Evolutionary conservation across 2,797 vertebrate species (phyloP).

Genomic region (Acipenser ruthenus): DNA sequence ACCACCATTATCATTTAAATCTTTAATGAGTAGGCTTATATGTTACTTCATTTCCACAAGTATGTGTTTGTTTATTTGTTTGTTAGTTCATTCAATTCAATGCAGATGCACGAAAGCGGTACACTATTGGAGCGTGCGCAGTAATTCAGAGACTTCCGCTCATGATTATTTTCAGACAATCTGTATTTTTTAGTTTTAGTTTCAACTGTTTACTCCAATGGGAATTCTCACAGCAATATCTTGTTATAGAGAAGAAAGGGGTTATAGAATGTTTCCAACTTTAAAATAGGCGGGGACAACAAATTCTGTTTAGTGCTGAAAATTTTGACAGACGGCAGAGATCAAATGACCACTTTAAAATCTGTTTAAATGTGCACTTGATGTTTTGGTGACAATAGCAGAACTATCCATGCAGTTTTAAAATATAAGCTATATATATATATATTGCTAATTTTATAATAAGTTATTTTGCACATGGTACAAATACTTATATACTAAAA

Average conservation of each 20-base stretch:
- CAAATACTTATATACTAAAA: no score
- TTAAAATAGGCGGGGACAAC: constrained; percentile 15
- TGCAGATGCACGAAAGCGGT: no score
- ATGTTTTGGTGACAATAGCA: not conserved
- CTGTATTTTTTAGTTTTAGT: not conserved
- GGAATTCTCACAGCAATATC: constrained; percentile 14
- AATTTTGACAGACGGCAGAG: not conserved
- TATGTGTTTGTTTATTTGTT: no score
- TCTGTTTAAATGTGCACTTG: not conserved
- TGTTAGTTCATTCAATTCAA: no score
- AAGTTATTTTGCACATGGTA: no score
- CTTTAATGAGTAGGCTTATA: no score
- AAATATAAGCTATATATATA: not conserved
- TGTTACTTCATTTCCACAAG: no score
- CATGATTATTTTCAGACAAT: no score
- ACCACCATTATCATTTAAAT: no score
- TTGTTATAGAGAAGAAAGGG: constrained; percentile 14
- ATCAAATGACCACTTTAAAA: not conserved
- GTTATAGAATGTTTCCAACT: constrained; percentile 16
- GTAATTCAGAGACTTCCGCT: no score
- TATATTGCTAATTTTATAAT: not conserved
- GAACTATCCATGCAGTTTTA: not conserved
- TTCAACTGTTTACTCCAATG: constrained; percentile 16
- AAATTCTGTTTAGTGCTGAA: not conserved
- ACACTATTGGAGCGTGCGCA: no score